These are phyloP conservation scores for Drosophila kanapiae DNA, from an alignment of 1,140 invertebrate genomes.

Conservation along the genomic window DNA sequence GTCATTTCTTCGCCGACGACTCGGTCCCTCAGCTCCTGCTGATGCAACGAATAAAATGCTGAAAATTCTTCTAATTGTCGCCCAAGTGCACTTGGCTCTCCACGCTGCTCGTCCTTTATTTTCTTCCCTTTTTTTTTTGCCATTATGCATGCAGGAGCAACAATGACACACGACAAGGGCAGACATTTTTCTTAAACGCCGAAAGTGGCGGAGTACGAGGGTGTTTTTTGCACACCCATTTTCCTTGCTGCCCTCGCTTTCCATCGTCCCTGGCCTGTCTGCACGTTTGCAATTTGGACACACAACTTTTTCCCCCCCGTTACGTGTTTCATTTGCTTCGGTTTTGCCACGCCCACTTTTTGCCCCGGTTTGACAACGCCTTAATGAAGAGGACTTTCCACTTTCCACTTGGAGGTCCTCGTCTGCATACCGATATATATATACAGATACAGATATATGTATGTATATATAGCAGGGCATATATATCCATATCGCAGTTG, in stretches of 20 bases:
- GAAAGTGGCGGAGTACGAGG: slow-evolving; percentile 8
- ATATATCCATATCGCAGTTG: slow-evolving; percentile 43
- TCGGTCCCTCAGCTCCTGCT: background rate
- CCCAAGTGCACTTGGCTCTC: slow-evolving; percentile 62
- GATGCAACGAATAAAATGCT: slow-evolving; percentile 24
- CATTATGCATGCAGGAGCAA: slow-evolving; percentile 74
- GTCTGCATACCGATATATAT: slow-evolving; percentile 15
- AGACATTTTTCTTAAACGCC: slow-evolving; percentile 68
- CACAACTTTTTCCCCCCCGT: slow-evolving; percentile 22
- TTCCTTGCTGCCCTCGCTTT: background rate
- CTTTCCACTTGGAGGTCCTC: slow-evolving; percentile 3
- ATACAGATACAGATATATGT: background rate
- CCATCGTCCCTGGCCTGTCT: background rate
- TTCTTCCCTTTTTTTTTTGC: slow-evolving; percentile 27
- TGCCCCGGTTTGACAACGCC: slow-evolving; percentile 25
- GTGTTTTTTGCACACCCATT: slow-evolving; percentile 1
- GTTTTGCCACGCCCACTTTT: slow-evolving; percentile 14
- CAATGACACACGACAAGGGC: slow-evolving; percentile 69
- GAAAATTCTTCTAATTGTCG: slow-evolving; percentile 77
- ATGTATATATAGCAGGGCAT: background rate
- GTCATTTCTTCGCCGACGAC: slow-evolving; percentile 11
- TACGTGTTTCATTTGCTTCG: slow-evolving; percentile 68
- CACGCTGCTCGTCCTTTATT: slow-evolving; percentile 5
- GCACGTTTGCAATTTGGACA: slow-evolving; percentile 24
- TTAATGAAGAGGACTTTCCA: slow-evolving; percentile 25